These are phyloP conservation scores for Chelon auratus DNA, from an alignment of 2,797 vertebrate genomes.

Conservation along the genomic window DNA sequence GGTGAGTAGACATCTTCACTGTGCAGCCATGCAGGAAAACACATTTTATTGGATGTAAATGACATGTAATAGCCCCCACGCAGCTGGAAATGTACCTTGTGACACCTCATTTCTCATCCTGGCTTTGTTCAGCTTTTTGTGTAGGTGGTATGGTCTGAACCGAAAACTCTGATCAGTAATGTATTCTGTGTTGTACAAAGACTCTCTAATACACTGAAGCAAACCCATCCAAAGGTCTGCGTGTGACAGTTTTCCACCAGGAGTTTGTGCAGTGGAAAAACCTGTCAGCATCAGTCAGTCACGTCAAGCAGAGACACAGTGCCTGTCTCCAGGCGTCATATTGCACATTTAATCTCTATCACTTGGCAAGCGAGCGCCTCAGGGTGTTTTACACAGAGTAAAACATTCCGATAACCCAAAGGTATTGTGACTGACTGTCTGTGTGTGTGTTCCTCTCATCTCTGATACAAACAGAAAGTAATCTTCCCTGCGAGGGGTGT, in stretches of 20 bases:
- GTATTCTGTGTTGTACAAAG: conserved; percentile 61
- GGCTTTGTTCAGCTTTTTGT: conserved; percentile 63
- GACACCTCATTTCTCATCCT: conserved; percentile 73
- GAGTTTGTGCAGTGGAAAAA: conserved; percentile 60
- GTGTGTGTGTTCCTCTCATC: conserved; percentile 52
- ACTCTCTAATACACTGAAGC: conserved; percentile 54
- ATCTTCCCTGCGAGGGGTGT: conserved; percentile 57
- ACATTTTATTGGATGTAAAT: conserved; percentile 69
- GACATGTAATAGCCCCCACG: conserved; percentile 64
- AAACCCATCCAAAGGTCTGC: conserved; percentile 67
- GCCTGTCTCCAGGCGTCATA: conserved; percentile 73
- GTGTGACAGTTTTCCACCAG: conserved; percentile 66
- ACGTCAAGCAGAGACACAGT: conserved; percentile 64
- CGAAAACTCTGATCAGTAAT: conserved; percentile 62
- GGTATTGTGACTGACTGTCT: conserved; percentile 61
- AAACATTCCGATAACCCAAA: conserved; percentile 73
- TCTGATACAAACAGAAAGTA: conserved; percentile 65
- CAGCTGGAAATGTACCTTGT: conserved; percentile 65
- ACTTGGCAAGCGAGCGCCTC: conserved; percentile 72
- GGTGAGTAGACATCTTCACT: conserved; percentile 51
- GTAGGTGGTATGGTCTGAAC: conserved; percentile 64
- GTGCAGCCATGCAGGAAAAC: conserved; percentile 58
- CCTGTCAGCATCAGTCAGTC: conserved; percentile 78
- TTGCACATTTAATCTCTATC: conserved; percentile 80
- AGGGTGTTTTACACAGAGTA: conserved; percentile 71